Percentiles rank a stretch among this genome's conserved stretches.
Conservation (phyloP, 2,113 vertebrate species). For the Aegotheles bennettii region DNA sequence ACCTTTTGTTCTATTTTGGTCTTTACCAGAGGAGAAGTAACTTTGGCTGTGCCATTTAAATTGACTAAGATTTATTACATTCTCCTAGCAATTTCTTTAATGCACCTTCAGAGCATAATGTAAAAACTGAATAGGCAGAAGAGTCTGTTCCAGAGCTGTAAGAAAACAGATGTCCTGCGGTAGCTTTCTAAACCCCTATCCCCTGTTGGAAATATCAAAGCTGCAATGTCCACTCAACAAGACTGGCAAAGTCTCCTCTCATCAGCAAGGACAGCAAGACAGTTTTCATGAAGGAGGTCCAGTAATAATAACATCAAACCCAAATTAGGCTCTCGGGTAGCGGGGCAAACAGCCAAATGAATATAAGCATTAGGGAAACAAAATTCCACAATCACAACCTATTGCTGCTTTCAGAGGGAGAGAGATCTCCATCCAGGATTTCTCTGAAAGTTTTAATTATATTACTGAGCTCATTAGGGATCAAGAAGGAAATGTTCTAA, state of each 20-base stretch:
- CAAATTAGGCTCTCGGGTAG: background rate
- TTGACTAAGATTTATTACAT: conserved; percentile 17
- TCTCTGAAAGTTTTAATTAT: background rate
- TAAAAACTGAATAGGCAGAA: background rate
- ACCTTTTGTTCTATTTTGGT: background rate
- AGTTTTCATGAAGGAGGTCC: background rate
- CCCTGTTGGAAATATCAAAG: background rate
- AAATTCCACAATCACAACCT: background rate
- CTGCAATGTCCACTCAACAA: background rate
- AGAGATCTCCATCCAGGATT: background rate
- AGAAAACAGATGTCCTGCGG: background rate
- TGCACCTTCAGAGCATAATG: background rate
- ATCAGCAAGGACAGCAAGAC: background rate
- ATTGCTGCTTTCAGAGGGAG: background rate
- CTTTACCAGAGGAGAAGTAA: background rate
- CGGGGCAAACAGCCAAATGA: background rate
- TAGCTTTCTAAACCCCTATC: background rate
- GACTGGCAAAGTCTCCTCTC: background rate
- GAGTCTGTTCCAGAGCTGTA: background rate
- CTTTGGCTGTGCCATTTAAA: background rate
- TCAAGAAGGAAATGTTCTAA: background rate
- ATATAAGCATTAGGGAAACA: background rate
- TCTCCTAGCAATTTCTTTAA: background rate
- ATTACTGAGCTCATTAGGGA: background rate
- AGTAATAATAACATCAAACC: background rate